These are phyloP conservation scores for Perognathus longimembris DNA, from an alignment of 2,113 vertebrate genomes.

Conservation along the genomic window DNA sequence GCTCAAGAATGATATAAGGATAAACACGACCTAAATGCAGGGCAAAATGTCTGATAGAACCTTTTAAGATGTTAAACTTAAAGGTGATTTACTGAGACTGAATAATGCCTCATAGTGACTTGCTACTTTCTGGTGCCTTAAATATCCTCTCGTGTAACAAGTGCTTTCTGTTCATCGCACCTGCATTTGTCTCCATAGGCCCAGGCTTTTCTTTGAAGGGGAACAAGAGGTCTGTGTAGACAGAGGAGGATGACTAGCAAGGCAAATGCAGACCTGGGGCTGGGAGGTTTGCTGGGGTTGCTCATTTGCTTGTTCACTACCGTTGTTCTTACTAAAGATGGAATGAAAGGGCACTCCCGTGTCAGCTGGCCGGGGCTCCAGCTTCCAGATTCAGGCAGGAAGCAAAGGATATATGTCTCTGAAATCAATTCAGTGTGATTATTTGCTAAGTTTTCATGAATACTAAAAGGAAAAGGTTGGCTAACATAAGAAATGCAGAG, in stretches of 20 bases:
- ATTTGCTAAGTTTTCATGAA: slow-evolving; percentile 72
- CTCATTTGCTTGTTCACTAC: neutral
- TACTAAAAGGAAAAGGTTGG: slow-evolving; percentile 39
- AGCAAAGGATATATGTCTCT: slow-evolving; percentile 9
- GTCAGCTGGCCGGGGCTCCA: neutral
- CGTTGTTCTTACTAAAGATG: neutral
- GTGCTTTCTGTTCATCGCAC: neutral
- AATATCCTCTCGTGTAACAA: neutral
- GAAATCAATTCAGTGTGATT: slow-evolving; percentile 16
- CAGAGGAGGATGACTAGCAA: neutral
- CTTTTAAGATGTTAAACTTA: slow-evolving; percentile 4
- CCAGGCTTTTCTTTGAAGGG: slow-evolving; percentile 42
- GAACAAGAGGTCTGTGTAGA: neutral
- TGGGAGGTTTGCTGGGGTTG: neutral
- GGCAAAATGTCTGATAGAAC: neutral
- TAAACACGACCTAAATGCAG: neutral
- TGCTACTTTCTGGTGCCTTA: neutral
- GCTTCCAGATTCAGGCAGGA: neutral
- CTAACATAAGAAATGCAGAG: neutral
- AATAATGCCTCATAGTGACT: neutral
- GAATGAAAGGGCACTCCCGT: neutral
- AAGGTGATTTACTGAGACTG: neutral
- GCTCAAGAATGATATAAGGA: neutral
- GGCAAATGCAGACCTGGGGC: rapidly evolving
- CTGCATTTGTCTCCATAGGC: neutral